Conservation (phyloP, 2,113 vertebrate species). For the Spea bombifrons region DNA sequence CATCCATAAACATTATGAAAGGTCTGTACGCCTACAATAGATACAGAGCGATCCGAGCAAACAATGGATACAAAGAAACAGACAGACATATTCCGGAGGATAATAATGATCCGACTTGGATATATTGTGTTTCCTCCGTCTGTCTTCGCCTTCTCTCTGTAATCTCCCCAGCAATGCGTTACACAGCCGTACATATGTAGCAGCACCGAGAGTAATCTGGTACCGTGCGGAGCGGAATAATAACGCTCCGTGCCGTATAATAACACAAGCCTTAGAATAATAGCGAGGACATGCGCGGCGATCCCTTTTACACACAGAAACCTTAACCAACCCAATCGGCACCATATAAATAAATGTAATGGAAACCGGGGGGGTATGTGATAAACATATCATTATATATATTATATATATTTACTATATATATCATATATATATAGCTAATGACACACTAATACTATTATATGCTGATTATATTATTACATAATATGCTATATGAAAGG, state of each 20-base stretch:
- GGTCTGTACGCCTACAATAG: not conserved
- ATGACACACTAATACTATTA: too few species aligned
- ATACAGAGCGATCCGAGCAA: not conserved
- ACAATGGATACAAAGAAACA: not conserved
- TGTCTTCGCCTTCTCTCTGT: slow-evolving; percentile 47
- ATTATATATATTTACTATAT: too few species aligned
- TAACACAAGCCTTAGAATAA: slow-evolving; percentile 1
- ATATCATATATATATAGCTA: too few species aligned
- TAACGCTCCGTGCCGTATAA: slow-evolving; percentile 33
- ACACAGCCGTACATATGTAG: slow-evolving; percentile 24
- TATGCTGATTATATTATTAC: too few species aligned
- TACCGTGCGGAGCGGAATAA: slow-evolving; percentile 23
- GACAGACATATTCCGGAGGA: not conserved
- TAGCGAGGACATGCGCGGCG: slow-evolving; percentile 25
- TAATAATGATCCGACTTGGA: slow-evolving; percentile 13
- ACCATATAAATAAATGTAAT: too few species aligned
- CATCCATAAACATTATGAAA: not conserved
- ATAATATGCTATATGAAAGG: too few species aligned
- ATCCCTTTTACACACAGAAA: slow-evolving; percentile 9
- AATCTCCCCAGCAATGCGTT: slow-evolving; percentile 31
- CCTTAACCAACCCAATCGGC: not conserved
- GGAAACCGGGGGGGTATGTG: too few species aligned
- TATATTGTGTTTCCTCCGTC: not conserved
- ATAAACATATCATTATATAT: too few species aligned
- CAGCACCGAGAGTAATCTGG: slow-evolving; percentile 13